Evolutionary conservation across 2,797 vertebrate species (phyloP).

Genomic region (Anguilla megastoma): DNA sequence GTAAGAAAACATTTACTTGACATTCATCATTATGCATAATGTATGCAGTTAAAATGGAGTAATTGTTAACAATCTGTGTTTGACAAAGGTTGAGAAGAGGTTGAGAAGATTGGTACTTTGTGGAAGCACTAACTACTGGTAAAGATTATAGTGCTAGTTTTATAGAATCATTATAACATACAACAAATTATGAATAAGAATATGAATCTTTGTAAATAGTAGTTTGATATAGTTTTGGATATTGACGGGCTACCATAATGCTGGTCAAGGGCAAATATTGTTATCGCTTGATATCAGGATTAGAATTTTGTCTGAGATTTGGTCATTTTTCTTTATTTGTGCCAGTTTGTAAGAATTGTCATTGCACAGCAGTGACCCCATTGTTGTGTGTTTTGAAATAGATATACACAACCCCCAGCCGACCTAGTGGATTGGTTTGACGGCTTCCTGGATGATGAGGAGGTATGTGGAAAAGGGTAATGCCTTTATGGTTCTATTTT

Average conservation of each 20-base stretch:
- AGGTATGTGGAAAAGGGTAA: constrained; percentile 99
- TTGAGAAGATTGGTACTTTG: background rate
- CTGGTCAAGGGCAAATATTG: too few species aligned
- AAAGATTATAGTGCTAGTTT: too few species aligned
- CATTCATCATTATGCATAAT: background rate
- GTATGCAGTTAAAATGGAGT: background rate
- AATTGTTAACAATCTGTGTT: background rate
- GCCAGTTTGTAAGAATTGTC: background rate
- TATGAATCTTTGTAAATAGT: too few species aligned
- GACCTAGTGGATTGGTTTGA: constrained; percentile 99
- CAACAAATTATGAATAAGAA: too few species aligned
- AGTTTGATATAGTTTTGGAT: too few species aligned
- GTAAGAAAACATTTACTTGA: background rate
- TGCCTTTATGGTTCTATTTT: constrained; percentile 80
- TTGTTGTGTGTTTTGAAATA: constrained; percentile 51
- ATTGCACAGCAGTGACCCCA: constrained; percentile 8
- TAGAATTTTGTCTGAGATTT: background rate
- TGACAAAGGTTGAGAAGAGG: background rate
- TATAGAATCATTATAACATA: too few species aligned
- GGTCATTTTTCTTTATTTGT: background rate
- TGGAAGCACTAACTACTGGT: too few species aligned
- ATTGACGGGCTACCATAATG: too few species aligned
- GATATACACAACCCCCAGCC: constrained; percentile 96
- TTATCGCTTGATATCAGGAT: background rate
- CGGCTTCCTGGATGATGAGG: constrained; percentile 99